Percentiles rank a stretch among this genome's conserved stretches.
phyloP scores from a whole-genome alignment of 2,797 vertebrate species.

The Bradypodion ventrale region DNA sequence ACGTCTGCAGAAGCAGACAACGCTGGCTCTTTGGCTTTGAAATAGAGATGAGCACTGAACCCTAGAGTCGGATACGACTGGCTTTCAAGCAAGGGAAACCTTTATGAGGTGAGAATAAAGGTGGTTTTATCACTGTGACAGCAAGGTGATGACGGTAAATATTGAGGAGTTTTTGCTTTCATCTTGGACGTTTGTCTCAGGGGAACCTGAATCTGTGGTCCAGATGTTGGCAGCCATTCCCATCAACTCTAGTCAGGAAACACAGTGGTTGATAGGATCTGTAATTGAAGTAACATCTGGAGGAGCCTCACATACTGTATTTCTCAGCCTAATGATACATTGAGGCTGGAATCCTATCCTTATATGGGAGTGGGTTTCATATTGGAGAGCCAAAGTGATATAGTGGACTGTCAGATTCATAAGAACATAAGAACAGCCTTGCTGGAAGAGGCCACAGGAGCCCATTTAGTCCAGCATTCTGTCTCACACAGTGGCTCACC shows the following conservation, averaged over 20 bases:
- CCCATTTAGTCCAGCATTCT: no score
- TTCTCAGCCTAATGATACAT: no score
- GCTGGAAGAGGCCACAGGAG: no score
- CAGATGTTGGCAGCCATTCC: neutral
- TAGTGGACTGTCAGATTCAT: no score
- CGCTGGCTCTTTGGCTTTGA: no score
- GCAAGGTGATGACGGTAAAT: neutral
- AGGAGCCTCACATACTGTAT: neutral
- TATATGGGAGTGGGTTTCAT: neutral
- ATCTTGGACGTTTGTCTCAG: neutral
- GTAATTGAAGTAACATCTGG: neutral
- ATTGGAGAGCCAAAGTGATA: neutral
- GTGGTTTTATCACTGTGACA: neutral
- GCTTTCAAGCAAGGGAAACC: no score
- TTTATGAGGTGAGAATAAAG: neutral
- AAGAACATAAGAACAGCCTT: no score
- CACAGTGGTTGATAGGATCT: neutral
- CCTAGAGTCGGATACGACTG: no score
- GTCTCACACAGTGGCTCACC: no score
- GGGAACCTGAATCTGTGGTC: neutral
- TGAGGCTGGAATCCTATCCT: neutral
- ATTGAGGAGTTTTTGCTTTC: fast-evolving
- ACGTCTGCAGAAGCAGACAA: no score
- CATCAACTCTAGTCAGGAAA: neutral
- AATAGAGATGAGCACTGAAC: no score